Percentiles rank a stretch among this genome's conserved stretches.
phyloP scores from a whole-genome alignment of 2,797 vertebrate species.

The Cyprinella venusta region DNA sequence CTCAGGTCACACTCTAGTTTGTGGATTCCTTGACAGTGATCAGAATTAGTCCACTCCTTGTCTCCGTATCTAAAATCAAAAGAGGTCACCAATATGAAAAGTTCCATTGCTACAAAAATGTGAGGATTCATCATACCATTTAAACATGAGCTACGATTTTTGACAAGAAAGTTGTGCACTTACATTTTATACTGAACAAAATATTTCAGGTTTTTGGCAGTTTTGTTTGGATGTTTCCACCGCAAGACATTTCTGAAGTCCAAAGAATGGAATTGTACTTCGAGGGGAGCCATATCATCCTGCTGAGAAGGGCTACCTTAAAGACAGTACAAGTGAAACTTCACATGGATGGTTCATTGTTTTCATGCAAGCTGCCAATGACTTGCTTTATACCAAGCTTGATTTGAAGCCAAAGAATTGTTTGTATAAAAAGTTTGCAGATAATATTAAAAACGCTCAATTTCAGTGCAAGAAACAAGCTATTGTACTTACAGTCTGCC shows the following conservation, averaged over 20 bases:
- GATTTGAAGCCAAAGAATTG: not conserved
- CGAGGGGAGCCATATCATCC: slow-evolving; percentile 54
- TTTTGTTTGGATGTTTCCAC: slow-evolving; percentile 66
- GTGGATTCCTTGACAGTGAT: slow-evolving; percentile 78
- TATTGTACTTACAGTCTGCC: slow-evolving; percentile 51
- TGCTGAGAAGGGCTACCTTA: slow-evolving; percentile 56
- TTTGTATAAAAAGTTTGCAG: not conserved
- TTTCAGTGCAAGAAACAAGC: not conserved
- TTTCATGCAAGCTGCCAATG: not conserved
- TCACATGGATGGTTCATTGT: not conserved
- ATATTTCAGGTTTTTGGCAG: slow-evolving; percentile 61
- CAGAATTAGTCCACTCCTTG: slow-evolving; percentile 77
- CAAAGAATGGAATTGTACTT: slow-evolving; percentile 73
- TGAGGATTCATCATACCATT: not conserved
- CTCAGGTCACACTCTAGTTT: slow-evolving; percentile 84
- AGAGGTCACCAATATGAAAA: not conserved
- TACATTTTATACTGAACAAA: slow-evolving; percentile 82
- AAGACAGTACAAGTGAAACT: slow-evolving; percentile 24
- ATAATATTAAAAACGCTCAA: not conserved
- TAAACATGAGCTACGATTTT: not conserved
- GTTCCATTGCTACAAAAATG: no score
- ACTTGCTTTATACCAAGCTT: not conserved
- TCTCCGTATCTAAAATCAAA: slow-evolving; percentile 82
- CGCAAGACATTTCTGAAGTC: slow-evolving; percentile 74
- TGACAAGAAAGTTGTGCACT: slow-evolving; percentile 51